phyloP scores from a whole-genome alignment of 2,888 invertebrate genomes.

The Rhyacophila evoluta region DNA sequence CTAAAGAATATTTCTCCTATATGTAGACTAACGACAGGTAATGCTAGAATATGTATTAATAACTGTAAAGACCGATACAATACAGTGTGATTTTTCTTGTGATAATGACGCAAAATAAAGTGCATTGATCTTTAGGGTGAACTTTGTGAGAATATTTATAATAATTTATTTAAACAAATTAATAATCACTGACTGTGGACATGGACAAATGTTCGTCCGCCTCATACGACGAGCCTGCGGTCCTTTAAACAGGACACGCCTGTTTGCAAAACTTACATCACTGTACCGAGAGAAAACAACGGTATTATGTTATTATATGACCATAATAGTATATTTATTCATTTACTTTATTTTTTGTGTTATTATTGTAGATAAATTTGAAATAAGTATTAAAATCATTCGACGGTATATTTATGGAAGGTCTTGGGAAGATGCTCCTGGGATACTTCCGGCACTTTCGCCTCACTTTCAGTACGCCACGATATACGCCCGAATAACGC shows the following conservation, averaged over 20 bases:
- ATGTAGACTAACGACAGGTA: too few species aligned
- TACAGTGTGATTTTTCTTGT: neutral
- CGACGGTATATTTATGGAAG: too few species aligned
- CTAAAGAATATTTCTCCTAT: too few species aligned
- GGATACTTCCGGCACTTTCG: too few species aligned
- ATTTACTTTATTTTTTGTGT: too few species aligned
- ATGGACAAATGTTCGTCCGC: conserved; percentile 37
- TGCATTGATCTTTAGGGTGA: conserved; percentile 8
- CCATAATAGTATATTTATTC: neutral
- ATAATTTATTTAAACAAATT: conserved; percentile 46
- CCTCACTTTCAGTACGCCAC: too few species aligned
- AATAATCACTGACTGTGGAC: conserved; percentile 45
- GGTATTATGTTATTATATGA: neutral
- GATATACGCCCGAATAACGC: too few species aligned
- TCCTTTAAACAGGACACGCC: neutral
- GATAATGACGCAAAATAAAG: neutral
- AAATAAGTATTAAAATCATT: too few species aligned
- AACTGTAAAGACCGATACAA: neutral
- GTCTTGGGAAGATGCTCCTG: too few species aligned
- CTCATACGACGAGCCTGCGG: conserved; percentile 35
- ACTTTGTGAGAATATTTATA: neutral
- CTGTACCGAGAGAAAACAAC: neutral
- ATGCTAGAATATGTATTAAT: too few species aligned
- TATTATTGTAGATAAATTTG: too few species aligned
- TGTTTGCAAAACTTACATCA: neutral